Conservation (phyloP, 2,113 vertebrate genomes). For the Macrotis lagotis region DNA sequence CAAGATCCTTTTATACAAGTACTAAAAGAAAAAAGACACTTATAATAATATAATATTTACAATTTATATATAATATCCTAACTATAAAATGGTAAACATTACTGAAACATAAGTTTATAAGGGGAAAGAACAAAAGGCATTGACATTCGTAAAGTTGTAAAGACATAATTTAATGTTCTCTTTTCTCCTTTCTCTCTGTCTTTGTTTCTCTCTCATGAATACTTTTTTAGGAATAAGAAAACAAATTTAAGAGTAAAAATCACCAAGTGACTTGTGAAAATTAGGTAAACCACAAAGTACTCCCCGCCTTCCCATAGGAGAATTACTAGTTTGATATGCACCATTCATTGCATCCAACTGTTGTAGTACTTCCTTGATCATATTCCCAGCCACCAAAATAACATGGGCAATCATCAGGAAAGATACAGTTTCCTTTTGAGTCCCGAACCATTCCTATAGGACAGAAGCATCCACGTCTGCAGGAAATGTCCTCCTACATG, state of each 20-base stretch:
- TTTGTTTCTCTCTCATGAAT: not conserved
- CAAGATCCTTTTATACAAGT: slow-evolving; percentile 78
- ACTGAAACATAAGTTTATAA: not conserved
- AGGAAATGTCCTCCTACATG: slow-evolving; percentile 64
- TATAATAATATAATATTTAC: not conserved
- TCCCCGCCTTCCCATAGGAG: not conserved
- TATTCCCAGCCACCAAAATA: slow-evolving; percentile 77
- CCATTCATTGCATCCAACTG: slow-evolving; percentile 79
- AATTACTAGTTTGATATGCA: not conserved
- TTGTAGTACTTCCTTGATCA: slow-evolving; percentile 70
- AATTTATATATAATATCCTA: slow-evolving; percentile 4
- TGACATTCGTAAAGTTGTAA: not conserved
- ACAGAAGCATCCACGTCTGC: slow-evolving; percentile 80
- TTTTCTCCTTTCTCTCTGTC: not conserved
- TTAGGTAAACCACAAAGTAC: not conserved
- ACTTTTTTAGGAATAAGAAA: not conserved
- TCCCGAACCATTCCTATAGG: slow-evolving; percentile 75
- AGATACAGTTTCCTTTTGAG: slow-evolving; percentile 74
- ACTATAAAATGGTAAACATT: not conserved
- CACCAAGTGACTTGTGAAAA: slow-evolving; percentile 19
- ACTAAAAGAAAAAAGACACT: slow-evolving; percentile 56
- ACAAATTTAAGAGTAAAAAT: not conserved
- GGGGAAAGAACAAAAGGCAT: not conserved
- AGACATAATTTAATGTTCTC: not conserved
- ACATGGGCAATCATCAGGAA: slow-evolving; percentile 77